Percentiles rank a stretch among this genome's conserved stretches.
Conservation (phyloP, 1,140 invertebrate genomes). For the Aethina tumida region DNA sequence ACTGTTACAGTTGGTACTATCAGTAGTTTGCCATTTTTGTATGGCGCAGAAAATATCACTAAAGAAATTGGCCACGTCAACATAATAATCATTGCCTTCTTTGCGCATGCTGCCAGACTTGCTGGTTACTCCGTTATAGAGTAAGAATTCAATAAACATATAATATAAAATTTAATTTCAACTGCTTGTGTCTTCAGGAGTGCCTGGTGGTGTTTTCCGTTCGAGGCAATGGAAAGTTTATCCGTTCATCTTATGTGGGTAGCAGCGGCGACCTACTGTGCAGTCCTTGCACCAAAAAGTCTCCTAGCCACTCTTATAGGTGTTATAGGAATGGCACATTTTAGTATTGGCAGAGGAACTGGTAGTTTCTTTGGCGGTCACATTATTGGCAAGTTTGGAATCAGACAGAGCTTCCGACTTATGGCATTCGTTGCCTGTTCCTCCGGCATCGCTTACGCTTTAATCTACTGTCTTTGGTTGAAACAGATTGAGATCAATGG, state of each 20-base stretch:
- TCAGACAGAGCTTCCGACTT: constrained; percentile 60
- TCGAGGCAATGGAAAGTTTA: constrained; percentile 75
- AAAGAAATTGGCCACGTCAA: constrained; percentile 70
- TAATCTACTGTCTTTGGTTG: constrained; percentile 62
- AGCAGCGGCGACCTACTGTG: constrained; percentile 76
- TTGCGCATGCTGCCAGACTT: constrained; percentile 65
- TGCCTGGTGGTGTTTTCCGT: constrained; percentile 77
- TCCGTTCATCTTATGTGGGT: constrained; percentile 84
- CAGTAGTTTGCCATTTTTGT: constrained; percentile 71
- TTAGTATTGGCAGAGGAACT: constrained; percentile 66
- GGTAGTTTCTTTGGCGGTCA: constrained; percentile 73
- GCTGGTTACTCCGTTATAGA: constrained; percentile 76
- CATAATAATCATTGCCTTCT: constrained; percentile 70
- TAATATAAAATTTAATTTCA: constrained; percentile 3
- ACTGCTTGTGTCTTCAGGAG: constrained; percentile 43
- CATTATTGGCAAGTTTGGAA: constrained; percentile 60
- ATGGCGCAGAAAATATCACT: constrained; percentile 70
- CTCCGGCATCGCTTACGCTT: constrained; percentile 55
- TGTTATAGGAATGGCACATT: constrained; percentile 72
- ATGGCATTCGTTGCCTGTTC: constrained; percentile 62
- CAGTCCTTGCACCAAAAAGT: constrained; percentile 66
- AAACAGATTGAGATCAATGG: constrained; percentile 43
- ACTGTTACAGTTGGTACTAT: constrained; percentile 73
- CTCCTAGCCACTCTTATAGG: constrained; percentile 73
- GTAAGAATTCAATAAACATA: constrained; percentile 39